phyloP scores from a whole-genome alignment of 2,888 invertebrate genomes.

The Tiphia femorata region DNA sequence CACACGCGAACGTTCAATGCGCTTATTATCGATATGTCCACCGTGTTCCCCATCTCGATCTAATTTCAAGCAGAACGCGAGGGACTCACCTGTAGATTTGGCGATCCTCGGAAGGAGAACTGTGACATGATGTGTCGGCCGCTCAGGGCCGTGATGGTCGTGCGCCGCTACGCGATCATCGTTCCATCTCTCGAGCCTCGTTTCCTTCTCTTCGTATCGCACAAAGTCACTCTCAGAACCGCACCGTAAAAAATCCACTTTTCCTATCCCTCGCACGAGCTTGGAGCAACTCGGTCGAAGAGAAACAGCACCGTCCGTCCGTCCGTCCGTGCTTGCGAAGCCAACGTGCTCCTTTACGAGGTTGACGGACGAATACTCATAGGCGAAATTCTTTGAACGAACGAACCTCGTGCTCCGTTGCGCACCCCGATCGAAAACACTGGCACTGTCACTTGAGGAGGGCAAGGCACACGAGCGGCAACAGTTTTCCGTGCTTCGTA shows the following conservation, averaged over 20 bases:
- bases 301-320: no score
- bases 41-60: no score
- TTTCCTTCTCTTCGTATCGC: background rate
- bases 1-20: no score
- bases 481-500: slow-evolving; percentile 21
- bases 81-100: slow-evolving; percentile 74
- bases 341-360: no score
- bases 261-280: background rate
- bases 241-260: background rate
- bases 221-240: background rate
- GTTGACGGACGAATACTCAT: no score
- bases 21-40: no score
- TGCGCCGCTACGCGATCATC: slow-evolving; percentile 66
- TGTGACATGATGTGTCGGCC: slow-evolving; percentile 77
- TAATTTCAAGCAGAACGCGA: background rate
- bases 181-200: slow-evolving; percentile 35
- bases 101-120: slow-evolving; percentile 77
- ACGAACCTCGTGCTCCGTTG: no score
- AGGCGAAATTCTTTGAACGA: no score
- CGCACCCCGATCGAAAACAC: slow-evolving; percentile 28
- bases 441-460: slow-evolving; percentile 40
- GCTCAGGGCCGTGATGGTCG: slow-evolving; percentile 66
- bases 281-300: background rate
- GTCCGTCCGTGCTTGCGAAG: no score
- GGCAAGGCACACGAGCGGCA: slow-evolving; percentile 12